Percentiles rank a stretch among this genome's conserved stretches.
These are phyloP conservation scores for Prochilodus magdalenae DNA, from an alignment of 2,113 vertebrate genomes.

Conservation along the genomic window DNA sequence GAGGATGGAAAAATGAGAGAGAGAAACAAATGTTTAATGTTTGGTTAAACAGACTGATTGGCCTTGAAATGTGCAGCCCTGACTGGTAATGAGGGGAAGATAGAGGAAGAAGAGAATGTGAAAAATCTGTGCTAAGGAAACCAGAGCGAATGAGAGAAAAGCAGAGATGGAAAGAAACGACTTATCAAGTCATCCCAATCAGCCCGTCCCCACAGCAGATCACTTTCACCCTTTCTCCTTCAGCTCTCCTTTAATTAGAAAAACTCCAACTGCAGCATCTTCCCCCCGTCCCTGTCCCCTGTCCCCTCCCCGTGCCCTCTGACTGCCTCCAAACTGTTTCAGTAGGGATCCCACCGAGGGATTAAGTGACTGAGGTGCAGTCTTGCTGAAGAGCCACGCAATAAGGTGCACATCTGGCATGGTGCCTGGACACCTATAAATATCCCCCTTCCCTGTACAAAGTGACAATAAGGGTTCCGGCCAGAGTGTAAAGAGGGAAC, in stretches of 20 bases:
- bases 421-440: slow-evolving; percentile 67
- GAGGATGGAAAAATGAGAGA: neutral
- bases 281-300: neutral
- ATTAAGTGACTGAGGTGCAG: neutral
- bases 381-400: neutral
- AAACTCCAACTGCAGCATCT: neutral
- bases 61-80: neutral
- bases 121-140: neutral
- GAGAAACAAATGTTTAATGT: neutral
- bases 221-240: slow-evolving; percentile 4
- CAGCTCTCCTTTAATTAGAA: slow-evolving; percentile 27
- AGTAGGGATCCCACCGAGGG: neutral
- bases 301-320: slow-evolving; percentile 23
- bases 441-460: slow-evolving; percentile 61
- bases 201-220: slow-evolving; percentile 27
- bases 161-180: neutral
- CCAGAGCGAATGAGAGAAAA: neutral
- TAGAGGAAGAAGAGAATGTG: neutral
- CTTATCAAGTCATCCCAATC: neutral
- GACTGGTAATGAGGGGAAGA: neutral
- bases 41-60: slow-evolving; percentile 2
- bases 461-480: slow-evolving; percentile 58
- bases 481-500: slow-evolving; percentile 38
- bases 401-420: slow-evolving; percentile 66
- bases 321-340: neutral